Conservation (phyloP, 2,113 vertebrate genomes). For the Phasianus colchicus region DNA sequence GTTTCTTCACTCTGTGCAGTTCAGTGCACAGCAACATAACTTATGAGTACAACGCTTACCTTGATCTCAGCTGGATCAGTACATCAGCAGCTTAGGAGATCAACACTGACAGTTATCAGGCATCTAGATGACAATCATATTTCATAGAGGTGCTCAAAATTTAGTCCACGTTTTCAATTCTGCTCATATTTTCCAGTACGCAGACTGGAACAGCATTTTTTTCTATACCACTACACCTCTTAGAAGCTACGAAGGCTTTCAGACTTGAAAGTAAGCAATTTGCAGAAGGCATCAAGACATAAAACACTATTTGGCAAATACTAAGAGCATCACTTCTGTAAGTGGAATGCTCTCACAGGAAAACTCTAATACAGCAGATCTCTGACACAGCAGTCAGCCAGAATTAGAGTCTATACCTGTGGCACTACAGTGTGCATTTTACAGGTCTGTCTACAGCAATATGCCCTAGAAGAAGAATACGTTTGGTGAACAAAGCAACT, state of each 20-base stretch:
- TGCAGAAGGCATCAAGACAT: not conserved
- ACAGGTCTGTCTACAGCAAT: not conserved
- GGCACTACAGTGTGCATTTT: not conserved
- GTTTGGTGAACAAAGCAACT: not conserved
- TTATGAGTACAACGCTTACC: not conserved
- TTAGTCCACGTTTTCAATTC: constrained; percentile 16
- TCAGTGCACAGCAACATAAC: constrained; percentile 23
- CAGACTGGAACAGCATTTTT: not conserved
- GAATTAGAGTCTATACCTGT: not conserved
- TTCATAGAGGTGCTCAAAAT: constrained; percentile 31
- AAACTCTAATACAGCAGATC: not conserved
- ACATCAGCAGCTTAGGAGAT: constrained; percentile 34
- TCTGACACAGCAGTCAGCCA: not conserved
- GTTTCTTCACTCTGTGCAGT: constrained; percentile 16
- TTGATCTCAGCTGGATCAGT: constrained; percentile 20
- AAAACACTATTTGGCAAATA: constrained; percentile 22
- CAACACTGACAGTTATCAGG: not conserved
- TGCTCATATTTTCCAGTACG: not conserved
- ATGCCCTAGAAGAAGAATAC: not conserved
- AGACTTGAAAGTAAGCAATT: not conserved
- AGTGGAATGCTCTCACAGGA: not conserved
- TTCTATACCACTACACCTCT: not conserved
- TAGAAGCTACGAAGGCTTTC: not conserved
- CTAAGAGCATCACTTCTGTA: not conserved
- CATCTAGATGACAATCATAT: not conserved